A percentile compares a stretch with the other conserved stretches of the same genome.
Conservation (phyloP, 1,140 invertebrate genomes). For the Tetramorium simillimum region DNA sequence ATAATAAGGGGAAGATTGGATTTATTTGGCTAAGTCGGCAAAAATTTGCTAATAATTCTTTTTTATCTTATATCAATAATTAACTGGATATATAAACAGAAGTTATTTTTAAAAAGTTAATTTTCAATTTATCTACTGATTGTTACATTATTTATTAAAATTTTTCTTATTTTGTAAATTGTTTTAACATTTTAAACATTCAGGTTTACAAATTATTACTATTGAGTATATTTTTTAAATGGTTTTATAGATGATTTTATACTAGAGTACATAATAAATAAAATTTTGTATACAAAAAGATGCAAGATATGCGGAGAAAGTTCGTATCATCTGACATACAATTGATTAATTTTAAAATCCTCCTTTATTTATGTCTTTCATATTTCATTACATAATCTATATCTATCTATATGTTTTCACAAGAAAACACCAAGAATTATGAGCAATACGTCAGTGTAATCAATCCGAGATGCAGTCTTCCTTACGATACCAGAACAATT, state of each 20-base stretch:
- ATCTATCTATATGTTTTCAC: background rate
- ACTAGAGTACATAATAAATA: background rate
- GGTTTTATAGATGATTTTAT: background rate
- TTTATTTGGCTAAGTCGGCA: background rate
- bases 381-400: background rate
- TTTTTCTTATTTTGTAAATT: background rate
- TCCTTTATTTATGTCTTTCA: background rate
- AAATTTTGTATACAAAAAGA: background rate
- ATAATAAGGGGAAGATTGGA: constrained; percentile 8
- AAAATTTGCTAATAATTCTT: constrained; percentile 21
- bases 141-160: background rate
- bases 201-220: background rate
- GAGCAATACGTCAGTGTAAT: constrained; percentile 13
- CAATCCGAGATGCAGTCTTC: constrained; percentile 14
- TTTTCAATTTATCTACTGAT: background rate
- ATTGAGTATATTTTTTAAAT: background rate
- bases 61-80: background rate
- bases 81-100: background rate
- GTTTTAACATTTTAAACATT: background rate
- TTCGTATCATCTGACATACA: background rate
- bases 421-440: background rate
- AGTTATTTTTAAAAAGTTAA: background rate
- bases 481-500: background rate
- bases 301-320: background rate
- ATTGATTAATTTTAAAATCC: background rate